Percentiles rank a stretch among this genome's conserved stretches.
Conservation (phyloP, 2,113 vertebrate species). For the Leptocoma aspasia region DNA sequence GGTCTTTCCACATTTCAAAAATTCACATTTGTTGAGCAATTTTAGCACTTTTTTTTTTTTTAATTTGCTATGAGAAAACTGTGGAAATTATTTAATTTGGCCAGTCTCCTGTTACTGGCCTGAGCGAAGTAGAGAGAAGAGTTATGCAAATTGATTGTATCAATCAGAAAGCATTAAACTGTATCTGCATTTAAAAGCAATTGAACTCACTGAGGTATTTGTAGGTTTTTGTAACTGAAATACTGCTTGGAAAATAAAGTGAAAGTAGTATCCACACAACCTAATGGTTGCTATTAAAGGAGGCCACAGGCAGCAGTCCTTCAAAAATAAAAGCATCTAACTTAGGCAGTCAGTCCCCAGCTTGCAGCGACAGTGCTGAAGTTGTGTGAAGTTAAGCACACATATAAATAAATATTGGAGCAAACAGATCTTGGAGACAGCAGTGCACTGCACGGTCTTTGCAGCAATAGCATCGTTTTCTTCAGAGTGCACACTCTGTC, state of each 20-base stretch:
- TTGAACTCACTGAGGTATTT: background rate
- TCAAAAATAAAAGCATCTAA: background rate
- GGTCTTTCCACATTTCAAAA: background rate
- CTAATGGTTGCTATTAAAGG: background rate
- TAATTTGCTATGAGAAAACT: background rate
- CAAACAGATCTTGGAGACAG: background rate
- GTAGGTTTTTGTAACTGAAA: background rate
- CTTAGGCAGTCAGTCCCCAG: background rate
- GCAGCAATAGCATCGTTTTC: background rate
- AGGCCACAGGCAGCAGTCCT: background rate
- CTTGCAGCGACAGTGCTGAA: background rate
- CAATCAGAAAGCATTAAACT: background rate
- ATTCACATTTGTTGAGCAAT: background rate
- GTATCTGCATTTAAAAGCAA: background rate
- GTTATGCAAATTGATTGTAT: background rate
- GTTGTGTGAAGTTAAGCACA: background rate
- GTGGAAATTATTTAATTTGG: background rate
- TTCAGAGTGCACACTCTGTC: accelerated
- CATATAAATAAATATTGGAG: background rate
- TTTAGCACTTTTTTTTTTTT: background rate
- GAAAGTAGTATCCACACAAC: background rate
- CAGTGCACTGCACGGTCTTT: background rate
- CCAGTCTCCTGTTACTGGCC: background rate
- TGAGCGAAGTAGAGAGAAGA: background rate
- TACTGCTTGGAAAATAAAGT: background rate